These are phyloP conservation scores for Sebastes umbrosus DNA, from an alignment of 2,797 vertebrate genomes.

Conservation along the genomic window DNA sequence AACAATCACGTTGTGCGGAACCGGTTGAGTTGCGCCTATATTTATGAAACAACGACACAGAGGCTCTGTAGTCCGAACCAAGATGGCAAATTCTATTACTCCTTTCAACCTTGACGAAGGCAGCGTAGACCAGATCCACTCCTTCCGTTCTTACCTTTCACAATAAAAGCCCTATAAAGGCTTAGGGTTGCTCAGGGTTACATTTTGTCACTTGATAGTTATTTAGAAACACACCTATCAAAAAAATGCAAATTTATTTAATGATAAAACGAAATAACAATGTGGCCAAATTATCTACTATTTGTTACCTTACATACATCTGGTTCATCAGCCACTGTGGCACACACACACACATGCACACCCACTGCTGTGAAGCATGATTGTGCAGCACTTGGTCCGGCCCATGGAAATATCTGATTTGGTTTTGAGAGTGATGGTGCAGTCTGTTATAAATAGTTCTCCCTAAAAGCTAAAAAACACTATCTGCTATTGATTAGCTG, in stretches of 20 bases:
- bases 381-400: slow-evolving; percentile 48
- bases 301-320: background rate
- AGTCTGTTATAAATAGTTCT: slow-evolving; percentile 75
- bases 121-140: too few relatives aligned
- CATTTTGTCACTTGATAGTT: background rate
- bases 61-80: too few relatives aligned
- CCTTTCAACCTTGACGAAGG: too few relatives aligned
- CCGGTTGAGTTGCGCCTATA: too few relatives aligned
- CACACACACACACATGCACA: slow-evolving; percentile 9
- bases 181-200: background rate
- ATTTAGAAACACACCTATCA: too few relatives aligned
- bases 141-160: too few relatives aligned
- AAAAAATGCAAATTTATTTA: background rate
- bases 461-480: slow-evolving; percentile 82
- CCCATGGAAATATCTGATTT: slow-evolving; percentile 76
- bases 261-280: background rate
- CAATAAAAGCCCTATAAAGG: too few relatives aligned
- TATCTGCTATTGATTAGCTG: slow-evolving; percentile 81
- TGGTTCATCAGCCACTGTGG: background rate
- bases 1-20: too few relatives aligned
- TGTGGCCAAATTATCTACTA: background rate
- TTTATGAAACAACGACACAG: too few relatives aligned
- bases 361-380: slow-evolving; percentile 17
- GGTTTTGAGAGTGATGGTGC: slow-evolving; percentile 65
- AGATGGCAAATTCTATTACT: too few relatives aligned